Percentiles rank a stretch among this genome's conserved stretches.
These are phyloP conservation scores for Drosophila mojavensis DNA, from an alignment of 1,140 invertebrate species.

Conservation along the genomic window DNA sequence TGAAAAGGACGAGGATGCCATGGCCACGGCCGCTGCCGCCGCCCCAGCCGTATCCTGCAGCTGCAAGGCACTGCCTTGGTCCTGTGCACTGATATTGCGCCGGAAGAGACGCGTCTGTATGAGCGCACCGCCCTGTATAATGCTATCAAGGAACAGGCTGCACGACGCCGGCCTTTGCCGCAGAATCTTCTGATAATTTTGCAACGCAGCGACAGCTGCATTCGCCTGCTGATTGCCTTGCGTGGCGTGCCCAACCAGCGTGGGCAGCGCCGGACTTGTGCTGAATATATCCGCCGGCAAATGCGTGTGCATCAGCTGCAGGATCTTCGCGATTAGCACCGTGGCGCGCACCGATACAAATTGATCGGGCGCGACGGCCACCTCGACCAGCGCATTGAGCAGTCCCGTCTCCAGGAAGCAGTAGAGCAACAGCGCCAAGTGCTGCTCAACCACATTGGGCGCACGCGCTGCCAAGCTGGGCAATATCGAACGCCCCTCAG, in stretches of 20 bases:
- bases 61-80: slow-evolving; percentile 47
- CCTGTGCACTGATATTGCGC: slow-evolving; percentile 74
- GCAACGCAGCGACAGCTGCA: slow-evolving; percentile 91
- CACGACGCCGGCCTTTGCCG: slow-evolving; percentile 90
- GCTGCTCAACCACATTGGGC: slow-evolving; percentile 95
- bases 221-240: slow-evolving; percentile 90
- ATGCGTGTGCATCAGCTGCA: slow-evolving; percentile 93
- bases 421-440: slow-evolving; percentile 94
- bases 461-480: slow-evolving; percentile 92
- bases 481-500: slow-evolving; percentile 92
- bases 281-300: slow-evolving; percentile 93
- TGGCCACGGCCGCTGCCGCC: slow-evolving; percentile 24
- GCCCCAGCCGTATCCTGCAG: slow-evolving; percentile 47
- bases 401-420: slow-evolving; percentile 94
- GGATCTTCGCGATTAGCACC: slow-evolving; percentile 93
- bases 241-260: slow-evolving; percentile 91
- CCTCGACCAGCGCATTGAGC: slow-evolving; percentile 94
- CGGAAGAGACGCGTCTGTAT: slow-evolving; percentile 80
- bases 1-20: slow-evolving; percentile 9
- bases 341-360: slow-evolving; percentile 95
- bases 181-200: slow-evolving; percentile 91
- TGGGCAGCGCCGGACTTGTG: slow-evolving; percentile 92
- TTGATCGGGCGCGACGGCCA: slow-evolving; percentile 94
- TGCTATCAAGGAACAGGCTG: slow-evolving; percentile 93
- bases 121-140: slow-evolving; percentile 86